A percentile compares a stretch with the other conserved stretches of the same genome.
phyloP scores from a whole-genome alignment of 2,797 vertebrate species.

The Anas georgica region DNA sequence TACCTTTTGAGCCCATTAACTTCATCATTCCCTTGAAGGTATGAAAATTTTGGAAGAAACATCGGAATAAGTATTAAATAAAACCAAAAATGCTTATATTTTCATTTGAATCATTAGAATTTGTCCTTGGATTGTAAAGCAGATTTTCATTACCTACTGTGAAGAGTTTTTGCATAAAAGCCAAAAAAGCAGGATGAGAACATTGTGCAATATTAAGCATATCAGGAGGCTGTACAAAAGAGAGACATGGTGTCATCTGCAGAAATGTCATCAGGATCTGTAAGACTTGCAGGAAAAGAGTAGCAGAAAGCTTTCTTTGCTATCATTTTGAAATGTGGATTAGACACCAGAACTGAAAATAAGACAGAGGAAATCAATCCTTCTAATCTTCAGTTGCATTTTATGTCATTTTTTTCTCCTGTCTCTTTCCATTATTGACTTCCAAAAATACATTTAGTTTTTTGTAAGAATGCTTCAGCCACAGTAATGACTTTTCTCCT shows the following conservation, averaged over 20 bases:
- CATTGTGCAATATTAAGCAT: background rate
- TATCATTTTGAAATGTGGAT: background rate
- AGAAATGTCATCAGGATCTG: background rate
- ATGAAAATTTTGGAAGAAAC: background rate
- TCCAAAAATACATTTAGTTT: background rate
- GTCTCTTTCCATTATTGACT: background rate
- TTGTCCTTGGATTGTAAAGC: background rate
- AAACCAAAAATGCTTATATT: background rate
- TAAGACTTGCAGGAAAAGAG: background rate
- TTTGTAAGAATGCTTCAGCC: background rate
- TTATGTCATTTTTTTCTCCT: background rate
- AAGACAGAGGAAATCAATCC: background rate
- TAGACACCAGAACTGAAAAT: slow-evolving; percentile 16
- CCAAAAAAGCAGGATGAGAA: slow-evolving; percentile 20
- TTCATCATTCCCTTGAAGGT: slow-evolving; percentile 45
- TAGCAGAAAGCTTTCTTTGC: background rate
- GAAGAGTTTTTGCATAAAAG: background rate
- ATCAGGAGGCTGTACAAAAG: background rate
- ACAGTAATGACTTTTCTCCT: background rate
- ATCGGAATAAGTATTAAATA: background rate
- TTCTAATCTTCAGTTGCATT: background rate
- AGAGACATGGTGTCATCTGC: background rate
- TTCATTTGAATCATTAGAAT: background rate
- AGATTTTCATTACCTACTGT: slow-evolving; percentile 15
- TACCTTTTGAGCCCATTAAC: background rate